A percentile compares a stretch with the other conserved stretches of the same genome.
Conservation (phyloP, 2,888 invertebrate genomes). For the Lepidocyrtoides sp. region DNA sequence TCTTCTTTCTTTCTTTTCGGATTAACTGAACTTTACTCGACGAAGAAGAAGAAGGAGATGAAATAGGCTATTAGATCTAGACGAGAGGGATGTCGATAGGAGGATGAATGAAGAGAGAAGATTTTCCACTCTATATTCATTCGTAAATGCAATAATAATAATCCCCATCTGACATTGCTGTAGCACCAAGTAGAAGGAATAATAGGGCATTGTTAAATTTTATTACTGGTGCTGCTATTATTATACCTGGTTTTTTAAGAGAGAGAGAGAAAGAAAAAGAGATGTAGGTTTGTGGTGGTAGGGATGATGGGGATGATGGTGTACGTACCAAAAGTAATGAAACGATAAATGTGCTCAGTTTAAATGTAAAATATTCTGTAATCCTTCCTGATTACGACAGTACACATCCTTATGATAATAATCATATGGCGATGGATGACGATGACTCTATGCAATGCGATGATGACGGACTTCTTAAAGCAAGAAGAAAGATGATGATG, state of each 20-base stretch:
- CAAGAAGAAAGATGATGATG: neutral
- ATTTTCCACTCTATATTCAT: slow-evolving; percentile 22
- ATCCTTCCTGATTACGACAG: slow-evolving; percentile 44
- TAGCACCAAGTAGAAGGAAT: no score
- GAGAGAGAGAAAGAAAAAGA: neutral
- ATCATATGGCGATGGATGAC: slow-evolving; percentile 33
- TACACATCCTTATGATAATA: neutral
- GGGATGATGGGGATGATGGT: neutral
- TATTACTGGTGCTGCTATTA: slow-evolving; percentile 49
- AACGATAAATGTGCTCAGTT: slow-evolving; percentile 54
- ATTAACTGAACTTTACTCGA: slow-evolving; percentile 51
- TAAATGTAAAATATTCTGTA: slow-evolving; percentile 39
- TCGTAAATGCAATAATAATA: slow-evolving; percentile 49
- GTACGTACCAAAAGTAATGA: slow-evolving; percentile 19
- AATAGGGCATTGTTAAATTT: slow-evolving; percentile 61
- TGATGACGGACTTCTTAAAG: slow-evolving; percentile 1
- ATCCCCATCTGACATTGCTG: slow-evolving; percentile 37
- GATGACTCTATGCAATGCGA: slow-evolving; percentile 12
- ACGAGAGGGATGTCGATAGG: slow-evolving; percentile 3
- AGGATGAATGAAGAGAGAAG: slow-evolving; percentile 36
- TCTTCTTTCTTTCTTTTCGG: slow-evolving; percentile 42
- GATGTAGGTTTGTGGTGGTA: neutral
- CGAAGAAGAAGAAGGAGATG: neutral
- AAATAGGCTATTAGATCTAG: neutral
- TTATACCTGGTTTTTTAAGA: slow-evolving; percentile 20